Evolutionary conservation across 2,888 invertebrate species (phyloP), one percentile per base, ranked within the genome.

Genomic region (Euzetes globulus): DNA sequence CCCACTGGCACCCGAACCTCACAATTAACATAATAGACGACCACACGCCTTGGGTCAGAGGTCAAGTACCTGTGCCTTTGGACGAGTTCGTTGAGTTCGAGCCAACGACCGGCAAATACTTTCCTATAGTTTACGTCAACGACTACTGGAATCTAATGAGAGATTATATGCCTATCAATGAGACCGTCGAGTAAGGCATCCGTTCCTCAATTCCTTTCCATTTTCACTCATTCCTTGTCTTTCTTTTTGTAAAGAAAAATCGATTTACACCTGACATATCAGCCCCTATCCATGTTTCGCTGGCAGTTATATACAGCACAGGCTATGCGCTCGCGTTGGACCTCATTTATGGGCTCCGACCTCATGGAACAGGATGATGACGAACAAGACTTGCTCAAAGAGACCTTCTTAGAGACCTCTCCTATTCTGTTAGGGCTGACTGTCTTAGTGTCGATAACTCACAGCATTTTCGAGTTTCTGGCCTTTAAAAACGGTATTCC

Each of bases 301-400:
- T 99, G 96, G 95, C 99, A 99, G 84, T 84, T 99, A 79, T 99
- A 98, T 83, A 92, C 95, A 2, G 95, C 98, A 7, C 99, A 99
- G 83, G 89, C 91, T 47, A 93, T 94, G 91, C 87, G 91, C 79
- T 91, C 90, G 81, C 91, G 92, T 83, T 91, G 94, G 88, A 83
- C 84, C 72, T 87, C 86, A 77, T 83, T 89, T 77, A 85, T 88
- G 77, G 89, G 88, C 0, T 90, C 88, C 74, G 81, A 87, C 87
- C 82, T 87, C 86, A 81, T 82, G 78, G 85, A 85, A 71, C 85
- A 85, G 75, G 87, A 86, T 9, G 91, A 91, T 33, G 81, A 81
- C 68, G 86, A 86, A 71, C 86, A 87, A 79, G 94, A 95, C 79
- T 82, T 84, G 0, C 81, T 87, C 55, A 87, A 87, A 82, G 95